Conservation (phyloP, 2,888 invertebrate genomes). For the Ischnura elegans region DNA sequence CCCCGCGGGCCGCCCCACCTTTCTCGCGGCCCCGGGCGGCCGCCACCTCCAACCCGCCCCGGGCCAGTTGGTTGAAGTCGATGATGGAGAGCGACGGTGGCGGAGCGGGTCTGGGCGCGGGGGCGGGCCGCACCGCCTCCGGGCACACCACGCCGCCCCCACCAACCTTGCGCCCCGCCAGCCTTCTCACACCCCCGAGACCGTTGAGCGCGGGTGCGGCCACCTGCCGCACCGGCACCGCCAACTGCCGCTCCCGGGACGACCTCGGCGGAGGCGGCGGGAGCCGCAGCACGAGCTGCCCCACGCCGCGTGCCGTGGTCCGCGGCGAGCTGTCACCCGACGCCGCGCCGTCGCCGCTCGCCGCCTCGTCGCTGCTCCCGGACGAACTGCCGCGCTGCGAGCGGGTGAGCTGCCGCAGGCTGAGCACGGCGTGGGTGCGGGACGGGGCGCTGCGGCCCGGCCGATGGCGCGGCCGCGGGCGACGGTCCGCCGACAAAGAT, state of each 20-base stretch:
- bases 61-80: constrained; percentile 85
- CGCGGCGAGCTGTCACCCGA: constrained; percentile 72
- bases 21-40: constrained; percentile 76
- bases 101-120: constrained; percentile 76
- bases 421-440: constrained; percentile 13
- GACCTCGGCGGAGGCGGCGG: not conserved
- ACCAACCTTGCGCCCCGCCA: constrained; percentile 74
- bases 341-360: constrained; percentile 76
- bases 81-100: constrained; percentile 86
- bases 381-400: constrained; percentile 38
- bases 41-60: constrained; percentile 81
- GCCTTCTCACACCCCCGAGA: constrained; percentile 72
- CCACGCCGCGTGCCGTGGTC: not conserved
- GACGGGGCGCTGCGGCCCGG: not conserved
- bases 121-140: constrained; percentile 73
- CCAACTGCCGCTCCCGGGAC: not conserved
- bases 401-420: constrained; percentile 27
- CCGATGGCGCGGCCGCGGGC: not conserved
- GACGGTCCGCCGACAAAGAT: not conserved
- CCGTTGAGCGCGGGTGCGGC: constrained; percentile 75
- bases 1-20: constrained; percentile 75
- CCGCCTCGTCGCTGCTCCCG: constrained; percentile 75
- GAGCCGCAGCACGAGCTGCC: constrained; percentile 69
- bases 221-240: constrained; percentile 69
- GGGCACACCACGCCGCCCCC: constrained; percentile 73